These are phyloP conservation scores for Sebastes fasciatus DNA, from an alignment of 2,113 vertebrate species.

Conservation along the genomic window DNA sequence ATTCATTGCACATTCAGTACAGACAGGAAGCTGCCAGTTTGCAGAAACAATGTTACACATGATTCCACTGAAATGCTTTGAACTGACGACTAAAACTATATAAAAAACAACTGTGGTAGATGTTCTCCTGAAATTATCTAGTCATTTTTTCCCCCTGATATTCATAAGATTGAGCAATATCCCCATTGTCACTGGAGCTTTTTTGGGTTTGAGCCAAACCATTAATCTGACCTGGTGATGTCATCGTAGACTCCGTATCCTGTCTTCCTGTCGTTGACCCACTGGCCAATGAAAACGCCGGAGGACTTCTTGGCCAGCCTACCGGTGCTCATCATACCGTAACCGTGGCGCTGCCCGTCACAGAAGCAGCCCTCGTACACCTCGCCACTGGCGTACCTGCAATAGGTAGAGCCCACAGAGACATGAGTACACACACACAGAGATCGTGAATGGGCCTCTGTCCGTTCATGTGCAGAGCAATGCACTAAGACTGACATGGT, in stretches of 20 bases:
- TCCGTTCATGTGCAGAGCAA: background rate
- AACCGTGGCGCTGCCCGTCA: slow-evolving; percentile 94
- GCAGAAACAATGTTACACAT: background rate
- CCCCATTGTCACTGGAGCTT: background rate
- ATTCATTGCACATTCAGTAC: background rate
- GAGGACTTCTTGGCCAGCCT: slow-evolving; percentile 90
- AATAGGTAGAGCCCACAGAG: background rate
- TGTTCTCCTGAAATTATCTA: background rate
- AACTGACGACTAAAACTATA: background rate
- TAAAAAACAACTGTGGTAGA: background rate
- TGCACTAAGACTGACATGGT: background rate
- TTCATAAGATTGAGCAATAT: background rate
- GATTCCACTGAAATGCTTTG: background rate
- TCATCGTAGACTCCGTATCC: slow-evolving; percentile 97
- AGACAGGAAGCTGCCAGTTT: background rate
- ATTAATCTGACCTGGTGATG: slow-evolving; percentile 90
- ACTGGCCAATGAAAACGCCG: slow-evolving; percentile 97
- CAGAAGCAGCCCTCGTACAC: slow-evolving; percentile 97
- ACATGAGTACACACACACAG: background rate
- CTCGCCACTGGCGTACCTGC: slow-evolving; percentile 93
- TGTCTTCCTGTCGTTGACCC: slow-evolving; percentile 92
- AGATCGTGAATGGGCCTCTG: background rate
- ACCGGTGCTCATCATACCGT: slow-evolving; percentile 94
- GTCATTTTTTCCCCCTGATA: background rate
- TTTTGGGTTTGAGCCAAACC: background rate